Evolutionary conservation across 2,113 vertebrate species (phyloP), one percentile per base, ranked within the genome.

Genomic region (Chroicocephalus ridibundus): DNA sequence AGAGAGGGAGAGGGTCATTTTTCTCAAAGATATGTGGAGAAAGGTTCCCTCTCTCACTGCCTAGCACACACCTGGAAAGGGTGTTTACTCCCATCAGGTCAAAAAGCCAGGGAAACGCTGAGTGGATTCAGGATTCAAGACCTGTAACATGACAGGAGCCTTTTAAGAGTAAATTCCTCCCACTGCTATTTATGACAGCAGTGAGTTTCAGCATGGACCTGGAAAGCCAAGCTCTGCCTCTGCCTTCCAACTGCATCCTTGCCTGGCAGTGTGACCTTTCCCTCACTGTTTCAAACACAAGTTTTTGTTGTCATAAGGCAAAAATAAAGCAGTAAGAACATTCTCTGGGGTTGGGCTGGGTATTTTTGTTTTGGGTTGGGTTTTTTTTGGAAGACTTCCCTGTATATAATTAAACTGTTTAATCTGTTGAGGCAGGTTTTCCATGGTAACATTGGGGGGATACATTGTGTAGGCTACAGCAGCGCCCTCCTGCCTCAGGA

Each of bases 261-360:
- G 52, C 49, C 60, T 71, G 65, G 40, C 65, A 76, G 40, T 1
- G 1, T 52, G 68, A 70, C 27, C 34, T 15, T 42, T 55, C 42
- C 61, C 27, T 64, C 34, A 25, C 54, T 13, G 15, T 52, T 62
- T 52, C 64, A 83, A 31, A 26, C 19, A 54, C 54, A 32, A 70
- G 34, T 24, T 74, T 65, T 64, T 92, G 72, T 61, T 69, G 54
- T 55, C 36, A 61, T 20, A 88, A 61, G 52, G 29, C 83, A 93
- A 76, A 88, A 94, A 88, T 76, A 88, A 77, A 90, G 25, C 58
- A 83, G 25, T 44, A 82, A 46, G 42, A 87, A 8, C 25, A 66
- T 51, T 58, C 52, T 38, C 71, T 83, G 31, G 9, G 32, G 24
- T 66, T 10, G 64, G 31, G 20, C 21, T 74, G 26, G 27, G 1